Percentiles rank a stretch among this genome's conserved stretches.
Evolutionary conservation across 2,113 vertebrate genomes (phyloP).

Genomic region (Montifringilla adamsi): DNA sequence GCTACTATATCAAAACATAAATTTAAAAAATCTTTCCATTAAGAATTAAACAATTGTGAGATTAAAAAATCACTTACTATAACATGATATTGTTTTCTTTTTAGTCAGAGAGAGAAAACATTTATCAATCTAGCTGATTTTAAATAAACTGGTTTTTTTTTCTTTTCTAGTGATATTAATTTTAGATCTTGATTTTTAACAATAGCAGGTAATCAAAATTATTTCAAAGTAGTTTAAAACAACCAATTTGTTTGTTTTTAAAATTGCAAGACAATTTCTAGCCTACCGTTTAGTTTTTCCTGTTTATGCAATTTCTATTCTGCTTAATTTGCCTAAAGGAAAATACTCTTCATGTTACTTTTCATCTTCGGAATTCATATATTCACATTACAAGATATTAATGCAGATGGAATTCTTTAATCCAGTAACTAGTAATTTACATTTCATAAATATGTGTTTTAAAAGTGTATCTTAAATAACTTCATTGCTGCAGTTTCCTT

Average conservation of each 20-base stretch:
- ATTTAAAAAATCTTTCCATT: neutral
- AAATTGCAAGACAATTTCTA: neutral
- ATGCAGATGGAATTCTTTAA: neutral
- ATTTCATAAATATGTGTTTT: neutral
- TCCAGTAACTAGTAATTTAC: neutral
- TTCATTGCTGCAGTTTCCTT: neutral
- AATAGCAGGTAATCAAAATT: neutral
- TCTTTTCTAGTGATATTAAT: neutral
- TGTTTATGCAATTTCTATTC: neutral
- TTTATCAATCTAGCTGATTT: neutral
- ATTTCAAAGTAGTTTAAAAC: neutral
- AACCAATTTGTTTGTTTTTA: neutral
- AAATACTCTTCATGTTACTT: neutral
- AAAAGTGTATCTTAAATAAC: neutral
- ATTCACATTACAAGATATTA: neutral
- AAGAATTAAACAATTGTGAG: neutral
- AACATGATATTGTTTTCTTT: neutral
- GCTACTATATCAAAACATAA: neutral
- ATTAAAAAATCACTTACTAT: neutral
- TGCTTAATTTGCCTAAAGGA: neutral
- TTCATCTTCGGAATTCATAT: neutral
- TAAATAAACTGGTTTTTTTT: neutral
- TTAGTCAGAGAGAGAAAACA: neutral
- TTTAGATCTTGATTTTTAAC: neutral
- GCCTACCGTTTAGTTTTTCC: neutral